phyloP scores from a whole-genome alignment of 2,797 vertebrate genomes.

The Anguilla anguilla region DNA sequence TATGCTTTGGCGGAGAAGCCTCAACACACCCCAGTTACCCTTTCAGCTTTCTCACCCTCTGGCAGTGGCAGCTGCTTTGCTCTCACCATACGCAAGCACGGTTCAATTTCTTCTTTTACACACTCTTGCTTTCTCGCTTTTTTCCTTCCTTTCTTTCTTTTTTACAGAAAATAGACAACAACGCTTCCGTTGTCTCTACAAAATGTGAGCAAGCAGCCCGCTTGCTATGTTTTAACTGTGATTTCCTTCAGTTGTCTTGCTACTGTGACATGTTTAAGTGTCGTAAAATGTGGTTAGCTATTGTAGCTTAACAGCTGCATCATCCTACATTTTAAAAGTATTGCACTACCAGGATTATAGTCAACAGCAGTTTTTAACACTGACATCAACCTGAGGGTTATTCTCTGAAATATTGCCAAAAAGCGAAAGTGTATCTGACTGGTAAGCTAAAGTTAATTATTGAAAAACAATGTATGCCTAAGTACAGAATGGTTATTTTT shows the following conservation, averaged over 20 bases:
- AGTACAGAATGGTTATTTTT: background rate
- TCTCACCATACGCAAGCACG: background rate
- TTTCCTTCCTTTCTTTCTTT: conserved; percentile 33
- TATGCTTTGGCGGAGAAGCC: conserved; percentile 59
- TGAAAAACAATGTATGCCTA: conserved; percentile 29
- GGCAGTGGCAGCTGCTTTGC: conserved; percentile 45
- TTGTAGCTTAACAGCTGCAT: background rate
- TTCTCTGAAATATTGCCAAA: background rate
- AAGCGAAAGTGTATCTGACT: background rate
- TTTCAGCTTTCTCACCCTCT: conserved; percentile 31
- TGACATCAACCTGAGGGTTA: background rate
- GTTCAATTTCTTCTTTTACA: background rate
- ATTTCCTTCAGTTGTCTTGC: conserved; percentile 59
- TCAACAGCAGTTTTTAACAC: background rate
- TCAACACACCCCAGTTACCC: conserved; percentile 38
- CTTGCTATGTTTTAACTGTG: conserved; percentile 71
- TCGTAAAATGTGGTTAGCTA: background rate
- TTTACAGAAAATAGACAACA: conserved; percentile 37
- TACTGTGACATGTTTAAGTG: background rate
- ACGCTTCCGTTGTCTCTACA: conserved; percentile 44
- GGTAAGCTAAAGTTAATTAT: conserved; percentile 28
- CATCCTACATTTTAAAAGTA: background rate
- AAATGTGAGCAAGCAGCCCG: conserved; percentile 65
- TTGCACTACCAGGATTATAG: background rate
- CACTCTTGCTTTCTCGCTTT: conserved; percentile 28